A percentile compares a stretch with the other conserved stretches of the same genome.
phyloP scores from a whole-genome alignment of 2,797 vertebrate genomes.

The Poecilia velifera region DNA sequence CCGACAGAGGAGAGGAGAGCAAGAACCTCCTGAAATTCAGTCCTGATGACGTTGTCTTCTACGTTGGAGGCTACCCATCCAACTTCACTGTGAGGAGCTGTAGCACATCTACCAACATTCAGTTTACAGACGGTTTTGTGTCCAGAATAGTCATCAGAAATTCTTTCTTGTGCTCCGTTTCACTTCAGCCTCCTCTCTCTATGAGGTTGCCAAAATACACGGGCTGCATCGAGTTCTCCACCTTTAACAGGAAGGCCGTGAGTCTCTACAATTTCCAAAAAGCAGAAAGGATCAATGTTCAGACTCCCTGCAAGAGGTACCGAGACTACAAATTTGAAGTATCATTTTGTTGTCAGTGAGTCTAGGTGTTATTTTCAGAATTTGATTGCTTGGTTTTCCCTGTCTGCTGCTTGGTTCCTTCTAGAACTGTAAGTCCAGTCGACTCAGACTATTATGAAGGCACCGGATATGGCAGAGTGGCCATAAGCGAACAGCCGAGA shows the following conservation, averaged over 20 bases:
- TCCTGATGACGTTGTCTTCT: constrained; percentile 78
- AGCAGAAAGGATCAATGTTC: constrained; percentile 55
- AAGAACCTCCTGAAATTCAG: constrained; percentile 77
- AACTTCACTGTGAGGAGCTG: constrained; percentile 76
- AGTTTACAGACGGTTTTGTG: neutral
- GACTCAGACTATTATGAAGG: constrained; percentile 70
- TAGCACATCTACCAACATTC: neutral
- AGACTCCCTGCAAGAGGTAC: constrained; percentile 79
- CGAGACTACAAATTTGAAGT: neutral
- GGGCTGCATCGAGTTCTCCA: constrained; percentile 92
- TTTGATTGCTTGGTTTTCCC: neutral
- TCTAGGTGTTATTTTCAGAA: neutral
- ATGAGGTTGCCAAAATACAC: constrained; percentile 84
- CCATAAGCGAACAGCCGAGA: rapidly evolving
- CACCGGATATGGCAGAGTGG: constrained; percentile 71
- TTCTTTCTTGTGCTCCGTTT: constrained; percentile 23
- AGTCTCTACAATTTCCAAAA: constrained; percentile 94
- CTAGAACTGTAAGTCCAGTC: constrained; percentile 56
- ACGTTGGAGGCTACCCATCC: constrained; percentile 81
- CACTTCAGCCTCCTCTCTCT: constrained; percentile 84
- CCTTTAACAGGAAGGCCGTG: constrained; percentile 85
- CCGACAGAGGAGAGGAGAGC: neutral
- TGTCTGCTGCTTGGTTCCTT: constrained; percentile 13
- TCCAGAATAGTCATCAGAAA: constrained; percentile 5
- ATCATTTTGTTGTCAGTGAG: neutral